Evolutionary conservation across 2,113 vertebrate genomes (phyloP).

Genomic region (Syngnathus typhle): DNA sequence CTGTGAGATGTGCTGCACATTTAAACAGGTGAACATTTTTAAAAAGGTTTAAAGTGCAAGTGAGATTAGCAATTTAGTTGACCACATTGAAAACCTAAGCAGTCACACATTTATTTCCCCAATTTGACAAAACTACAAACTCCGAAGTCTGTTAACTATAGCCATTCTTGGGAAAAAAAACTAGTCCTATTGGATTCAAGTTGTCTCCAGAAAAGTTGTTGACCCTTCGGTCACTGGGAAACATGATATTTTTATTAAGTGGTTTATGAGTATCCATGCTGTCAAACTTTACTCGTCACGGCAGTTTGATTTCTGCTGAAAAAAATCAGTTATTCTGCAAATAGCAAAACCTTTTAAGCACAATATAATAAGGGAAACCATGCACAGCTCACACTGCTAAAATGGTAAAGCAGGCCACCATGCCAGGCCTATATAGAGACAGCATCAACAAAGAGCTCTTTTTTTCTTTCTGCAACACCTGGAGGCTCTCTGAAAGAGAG

Average conservation of each 20-base stretch:
- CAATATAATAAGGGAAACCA: not conserved
- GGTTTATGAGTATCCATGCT: not conserved
- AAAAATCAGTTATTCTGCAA: not conserved
- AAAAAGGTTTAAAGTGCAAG: constrained; percentile 34
- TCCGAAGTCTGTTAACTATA: not conserved
- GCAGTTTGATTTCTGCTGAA: constrained; percentile 3
- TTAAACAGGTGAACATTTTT: constrained; percentile 32
- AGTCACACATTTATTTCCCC: not conserved
- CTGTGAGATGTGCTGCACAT: constrained; percentile 52
- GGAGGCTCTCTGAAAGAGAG: constrained; percentile 9
- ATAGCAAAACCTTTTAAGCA: not conserved
- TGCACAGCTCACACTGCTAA: not conserved
- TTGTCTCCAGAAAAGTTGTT: too few species aligned
- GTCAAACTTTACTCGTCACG: constrained; percentile 26
- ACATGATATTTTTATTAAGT: not conserved
- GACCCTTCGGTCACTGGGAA: not conserved
- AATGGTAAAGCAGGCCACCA: not conserved
- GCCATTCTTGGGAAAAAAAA: not conserved
- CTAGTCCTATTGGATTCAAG: too few species aligned
- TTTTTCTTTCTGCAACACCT: constrained; percentile 20
- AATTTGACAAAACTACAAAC: not conserved
- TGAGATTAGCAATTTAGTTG: not conserved
- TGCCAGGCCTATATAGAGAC: constrained; percentile 2
- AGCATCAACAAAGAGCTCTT: constrained; percentile 7
- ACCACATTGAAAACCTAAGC: not conserved